Evolutionary conservation across 2,888 invertebrate genomes (phyloP).

Genomic region (Acanthosoma haemorrhoidale): DNA sequence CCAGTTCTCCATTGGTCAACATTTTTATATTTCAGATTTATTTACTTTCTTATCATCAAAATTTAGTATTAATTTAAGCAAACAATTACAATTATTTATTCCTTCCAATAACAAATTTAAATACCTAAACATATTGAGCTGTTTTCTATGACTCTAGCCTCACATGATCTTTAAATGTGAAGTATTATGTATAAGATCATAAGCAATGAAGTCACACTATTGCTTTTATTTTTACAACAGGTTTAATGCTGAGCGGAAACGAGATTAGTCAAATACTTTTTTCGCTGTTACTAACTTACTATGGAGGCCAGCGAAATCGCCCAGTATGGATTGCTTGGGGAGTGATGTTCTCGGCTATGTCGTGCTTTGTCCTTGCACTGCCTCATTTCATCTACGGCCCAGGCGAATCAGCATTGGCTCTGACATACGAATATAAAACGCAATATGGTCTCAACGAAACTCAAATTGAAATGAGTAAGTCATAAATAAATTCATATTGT

Average conservation of each 20-base stretch:
- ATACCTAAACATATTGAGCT: too few relatives aligned
- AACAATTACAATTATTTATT: too few relatives aligned
- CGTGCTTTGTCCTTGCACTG: constrained; percentile 56
- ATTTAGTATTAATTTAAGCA: too few relatives aligned
- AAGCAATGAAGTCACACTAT: too few relatives aligned
- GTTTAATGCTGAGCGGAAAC: constrained; percentile 62
- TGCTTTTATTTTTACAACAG: too few relatives aligned
- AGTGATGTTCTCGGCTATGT: constrained; percentile 55
- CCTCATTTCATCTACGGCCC: constrained; percentile 60
- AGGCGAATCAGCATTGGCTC: constrained; percentile 51
- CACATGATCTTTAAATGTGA: too few relatives aligned
- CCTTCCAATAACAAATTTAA: too few relatives aligned
- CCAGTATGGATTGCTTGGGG: constrained; percentile 63
- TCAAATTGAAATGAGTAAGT: constrained; percentile 15
- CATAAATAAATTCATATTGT: neutral
- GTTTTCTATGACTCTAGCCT: too few relatives aligned
- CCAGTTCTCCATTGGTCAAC: too few relatives aligned
- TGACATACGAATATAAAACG: constrained; percentile 48
- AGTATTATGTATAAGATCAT: too few relatives aligned
- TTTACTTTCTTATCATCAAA: too few relatives aligned
- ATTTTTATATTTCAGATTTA: too few relatives aligned
- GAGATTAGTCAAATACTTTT: constrained; percentile 63
- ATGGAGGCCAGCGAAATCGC: constrained; percentile 61
- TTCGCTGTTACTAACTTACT: constrained; percentile 58
- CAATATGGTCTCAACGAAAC: constrained; percentile 7